Evolutionary conservation across 1,140 invertebrate genomes (phyloP), one percentile per base, ranked within the genome.

Genomic region (Physella acuta): DNA sequence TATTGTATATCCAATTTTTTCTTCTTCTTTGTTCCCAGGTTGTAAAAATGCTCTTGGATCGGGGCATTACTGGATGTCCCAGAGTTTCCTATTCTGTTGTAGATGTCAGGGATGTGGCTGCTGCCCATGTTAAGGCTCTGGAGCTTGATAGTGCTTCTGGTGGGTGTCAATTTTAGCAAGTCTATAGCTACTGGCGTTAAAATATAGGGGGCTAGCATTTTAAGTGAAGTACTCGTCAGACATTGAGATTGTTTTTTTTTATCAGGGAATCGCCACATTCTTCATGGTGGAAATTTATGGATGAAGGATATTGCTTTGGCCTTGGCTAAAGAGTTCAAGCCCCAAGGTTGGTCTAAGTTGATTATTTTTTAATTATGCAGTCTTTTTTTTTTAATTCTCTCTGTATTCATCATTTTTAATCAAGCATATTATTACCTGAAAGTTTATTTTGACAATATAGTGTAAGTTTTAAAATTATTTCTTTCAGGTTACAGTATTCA

Each of bases 101-200:
- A 56, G 88, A 89, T 76, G 88, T 89, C 3, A 79, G 88, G 44
- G 88, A 89, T 78, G 88, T 89, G 8, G 88, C 88, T 5, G 52
- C 73, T 36, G 88, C 88, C 16, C 88, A 89, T 73, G 78, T 89
- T 60, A 83, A 85, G 74, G 88, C 88, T 17, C 85, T 89, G 81
- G 84, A 80, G 4, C 68, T 81, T 14, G 79, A 82, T 20, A 84
- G 87, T 68, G 86, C 87, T 26, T 86, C 84, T 63, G 87, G 87
- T 77, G 75, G 87, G 71, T 37, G 24, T 8, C 36, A n/a, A n/a
- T n/a, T n/a, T n/a, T n/a, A n/a, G n/a, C n/a, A n/a, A n/a, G n/a
- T n/a, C n/a, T n/a, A n/a, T n/a, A n/a, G n/a, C n/a, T n/a, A n/a
- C n/a, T n/a, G n/a, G n/a, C n/a, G n/a, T n/a, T n/a, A n/a, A n/a